These are phyloP conservation scores for Holothuria scabra DNA, from an alignment of 53 echinoderm and acorn worm species.

Conservation along the genomic window DNA sequence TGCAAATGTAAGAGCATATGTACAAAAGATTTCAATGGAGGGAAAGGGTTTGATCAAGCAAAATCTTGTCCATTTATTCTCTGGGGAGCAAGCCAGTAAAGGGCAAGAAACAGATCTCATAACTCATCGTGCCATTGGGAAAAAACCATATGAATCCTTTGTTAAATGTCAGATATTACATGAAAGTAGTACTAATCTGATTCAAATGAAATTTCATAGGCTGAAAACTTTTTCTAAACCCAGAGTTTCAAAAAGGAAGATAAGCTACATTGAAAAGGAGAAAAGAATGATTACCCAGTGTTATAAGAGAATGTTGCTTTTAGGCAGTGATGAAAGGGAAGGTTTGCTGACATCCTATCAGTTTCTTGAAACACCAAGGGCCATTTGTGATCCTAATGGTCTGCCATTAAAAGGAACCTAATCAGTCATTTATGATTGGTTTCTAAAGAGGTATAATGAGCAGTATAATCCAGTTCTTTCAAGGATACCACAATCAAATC, in stretches of 20 bases:
- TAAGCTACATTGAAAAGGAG: constrained; percentile 69
- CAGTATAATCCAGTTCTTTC: background rate
- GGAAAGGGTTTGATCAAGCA: background rate
- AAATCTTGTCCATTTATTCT: background rate
- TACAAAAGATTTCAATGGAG: background rate
- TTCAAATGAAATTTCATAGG: constrained; percentile 46
- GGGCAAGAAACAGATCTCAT: background rate
- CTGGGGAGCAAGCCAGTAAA: background rate
- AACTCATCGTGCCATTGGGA: background rate
- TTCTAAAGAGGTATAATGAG: constrained; percentile 52
- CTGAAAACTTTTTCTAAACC: constrained; percentile 66
- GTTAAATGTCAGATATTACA: constrained; percentile 49
- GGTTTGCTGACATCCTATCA: constrained; percentile 55
- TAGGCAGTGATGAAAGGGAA: constrained; percentile 22
- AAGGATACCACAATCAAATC: constrained; percentile 8
- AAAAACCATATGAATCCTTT: too few species aligned
- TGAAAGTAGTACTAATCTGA: constrained; percentile 49
- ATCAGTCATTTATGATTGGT: constrained; percentile 58
- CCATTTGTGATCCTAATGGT: constrained; percentile 59
- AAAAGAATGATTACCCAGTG: constrained; percentile 59
- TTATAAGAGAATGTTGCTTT: constrained; percentile 57
- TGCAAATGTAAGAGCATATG: background rate
- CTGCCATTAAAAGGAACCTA: constrained; percentile 65
- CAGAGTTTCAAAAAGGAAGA: constrained; percentile 53
- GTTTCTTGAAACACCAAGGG: constrained; percentile 64